Evolutionary conservation across 2,888 invertebrate genomes (phyloP).

Genomic region (Ceraclea dissimilis): DNA sequence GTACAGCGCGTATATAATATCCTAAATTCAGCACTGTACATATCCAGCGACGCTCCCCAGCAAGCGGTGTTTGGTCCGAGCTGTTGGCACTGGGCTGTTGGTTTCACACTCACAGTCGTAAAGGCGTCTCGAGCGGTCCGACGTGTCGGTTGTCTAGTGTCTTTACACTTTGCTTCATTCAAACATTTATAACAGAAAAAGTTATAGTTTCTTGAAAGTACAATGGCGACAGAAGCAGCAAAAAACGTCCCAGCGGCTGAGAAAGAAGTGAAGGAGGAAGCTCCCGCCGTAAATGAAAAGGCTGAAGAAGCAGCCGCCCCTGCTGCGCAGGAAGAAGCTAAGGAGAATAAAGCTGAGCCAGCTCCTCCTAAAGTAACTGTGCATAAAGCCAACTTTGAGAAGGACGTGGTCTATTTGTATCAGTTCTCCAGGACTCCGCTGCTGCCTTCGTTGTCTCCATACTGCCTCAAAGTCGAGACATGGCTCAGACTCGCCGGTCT

Average conservation of each 20-base stretch:
- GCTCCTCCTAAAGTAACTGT: conserved; percentile 70
- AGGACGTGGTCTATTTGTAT: conserved; percentile 89
- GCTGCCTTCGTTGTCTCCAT: conserved; percentile 85
- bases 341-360: conserved; percentile 52
- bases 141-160: conserved; percentile 29
- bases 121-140: conserved; percentile 25
- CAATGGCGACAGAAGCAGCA: conserved; percentile 72
- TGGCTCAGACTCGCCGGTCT: conserved; percentile 87
- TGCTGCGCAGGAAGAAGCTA: conserved; percentile 38
- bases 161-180: conserved; percentile 22
- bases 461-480: conserved; percentile 92
- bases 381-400: conserved; percentile 82
- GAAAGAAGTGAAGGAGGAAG: conserved; percentile 35
- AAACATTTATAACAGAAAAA: conserved; percentile 17
- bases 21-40: conserved; percentile 6
- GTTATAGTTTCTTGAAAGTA: conserved; percentile 26
- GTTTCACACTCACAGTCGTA: conserved; percentile 23
- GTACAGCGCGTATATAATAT: too few relatives aligned
- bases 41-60: conserved; percentile 16
- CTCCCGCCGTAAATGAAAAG: conserved; percentile 37
- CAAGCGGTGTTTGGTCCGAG: conserved; percentile 22
- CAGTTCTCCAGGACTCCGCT: conserved; percentile 88
- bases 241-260: conserved; percentile 59
- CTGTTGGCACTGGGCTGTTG: conserved; percentile 7
- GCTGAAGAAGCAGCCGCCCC: conserved; percentile 43